Conservation (phyloP, 2,888 invertebrate species). For the Leucania comma region DNA sequence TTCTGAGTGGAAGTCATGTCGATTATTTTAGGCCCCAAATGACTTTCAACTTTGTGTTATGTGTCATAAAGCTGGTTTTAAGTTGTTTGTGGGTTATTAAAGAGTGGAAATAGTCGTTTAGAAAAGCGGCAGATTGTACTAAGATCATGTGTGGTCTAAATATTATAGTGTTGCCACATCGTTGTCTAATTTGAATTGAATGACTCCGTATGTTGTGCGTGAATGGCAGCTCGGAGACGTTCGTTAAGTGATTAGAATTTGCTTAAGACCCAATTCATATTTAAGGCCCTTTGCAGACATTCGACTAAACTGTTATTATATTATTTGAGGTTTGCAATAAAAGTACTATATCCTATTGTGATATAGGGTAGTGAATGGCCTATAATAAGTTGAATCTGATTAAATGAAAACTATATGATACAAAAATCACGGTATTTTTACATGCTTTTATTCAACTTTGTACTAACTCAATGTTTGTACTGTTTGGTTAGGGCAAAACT, state of each 20-base stretch:
- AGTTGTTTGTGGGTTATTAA: constrained; percentile 1
- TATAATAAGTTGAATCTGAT: too few species aligned
- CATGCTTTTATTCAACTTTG: too few species aligned
- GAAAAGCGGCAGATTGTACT: constrained; percentile 31
- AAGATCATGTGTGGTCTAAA: constrained; percentile 48
- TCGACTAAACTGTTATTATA: not conserved
- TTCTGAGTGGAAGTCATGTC: constrained; percentile 44
- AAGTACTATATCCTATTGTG: not conserved
- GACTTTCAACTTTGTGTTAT: constrained; percentile 22
- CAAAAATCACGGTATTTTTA: too few species aligned
- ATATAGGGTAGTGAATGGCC: not conserved
- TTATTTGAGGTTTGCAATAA: not conserved
- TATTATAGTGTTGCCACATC: constrained; percentile 24
- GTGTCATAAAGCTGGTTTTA: constrained; percentile 10
- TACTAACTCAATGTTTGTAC: too few species aligned
- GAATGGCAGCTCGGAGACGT: constrained; percentile 12
- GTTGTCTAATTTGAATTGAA: constrained; percentile 50
- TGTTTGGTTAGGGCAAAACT: too few species aligned
- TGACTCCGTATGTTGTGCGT: constrained; percentile 16
- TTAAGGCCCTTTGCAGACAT: not conserved
- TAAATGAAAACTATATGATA: too few species aligned
- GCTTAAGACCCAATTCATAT: constrained; percentile 26
- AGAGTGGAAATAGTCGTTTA: constrained; percentile 24
- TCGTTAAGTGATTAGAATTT: constrained; percentile 34
- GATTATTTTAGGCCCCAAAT: constrained; percentile 30